Evolutionary conservation across 2,113 vertebrate species (phyloP), one percentile per base, ranked within the genome.

Genomic region (Rissa tridactyla): DNA sequence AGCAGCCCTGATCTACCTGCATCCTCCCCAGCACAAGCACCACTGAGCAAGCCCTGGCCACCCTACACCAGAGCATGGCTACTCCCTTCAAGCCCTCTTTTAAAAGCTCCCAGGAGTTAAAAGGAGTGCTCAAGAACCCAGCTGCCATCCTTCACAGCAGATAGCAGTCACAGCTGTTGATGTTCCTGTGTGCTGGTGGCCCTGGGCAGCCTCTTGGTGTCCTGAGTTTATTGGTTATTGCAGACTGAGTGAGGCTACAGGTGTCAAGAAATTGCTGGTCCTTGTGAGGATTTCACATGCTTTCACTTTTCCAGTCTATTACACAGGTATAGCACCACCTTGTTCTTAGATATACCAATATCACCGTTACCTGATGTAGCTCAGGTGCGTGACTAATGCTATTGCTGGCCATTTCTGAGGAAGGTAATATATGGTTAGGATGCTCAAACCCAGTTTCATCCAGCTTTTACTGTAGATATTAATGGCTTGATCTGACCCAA

Each of bases 401-500:
- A 3, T n/a, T 44, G 52, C 38, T 90, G 66, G 30, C 62, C 61
- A 22, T 60, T 92, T 84, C 62, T 47, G 61, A 80, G 82, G 42
- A 96, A 88, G 44, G 75, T 54, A 85, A 61, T 40, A 11, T 75
- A 40, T 11, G 26, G 29, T 66, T 55, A 60, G 52, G 69, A 66
- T 71, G 61, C n/a, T 86, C 72, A 82, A 87, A 86, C 57, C 12
- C 58, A 32, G 30, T 54, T 86, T 77, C 64, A 29, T 58, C 54
- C 34, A 51, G 70, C 81, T 80, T 94, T 80, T 30, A 15, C 82
- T 80, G 77, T 36, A 78, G 71, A 82, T 90, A 86, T 86, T 88
- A 92, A 83, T 70, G 87, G n/a, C 71, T 94, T 86, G 51, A 79
- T 92, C 54, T 92, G 78, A 95, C 82, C 62, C 78, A 77, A 90